A percentile compares a stretch with the other conserved stretches of the same genome.
Evolutionary conservation across 2,113 vertebrate genomes (phyloP).

Genomic region (Perca flavescens): DNA sequence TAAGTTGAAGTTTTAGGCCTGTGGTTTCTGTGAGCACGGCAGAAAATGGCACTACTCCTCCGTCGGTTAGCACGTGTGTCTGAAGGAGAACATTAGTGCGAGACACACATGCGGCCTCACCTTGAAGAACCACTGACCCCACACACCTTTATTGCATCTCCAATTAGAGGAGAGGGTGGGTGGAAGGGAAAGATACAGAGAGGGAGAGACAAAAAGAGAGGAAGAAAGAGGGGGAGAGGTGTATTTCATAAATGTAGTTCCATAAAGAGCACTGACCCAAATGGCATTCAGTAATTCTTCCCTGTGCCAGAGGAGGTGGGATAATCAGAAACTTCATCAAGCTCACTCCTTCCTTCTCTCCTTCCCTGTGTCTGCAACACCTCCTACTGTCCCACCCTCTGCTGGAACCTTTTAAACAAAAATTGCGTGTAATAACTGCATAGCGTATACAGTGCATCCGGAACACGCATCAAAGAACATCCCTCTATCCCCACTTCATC

Average conservation of each 20-base stretch:
- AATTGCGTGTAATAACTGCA: slow-evolving; percentile 75
- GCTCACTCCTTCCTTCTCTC: slow-evolving; percentile 65
- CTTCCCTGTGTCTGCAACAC: slow-evolving; percentile 63
- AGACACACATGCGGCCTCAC: slow-evolving; percentile 75
- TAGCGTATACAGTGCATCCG: slow-evolving; percentile 64
- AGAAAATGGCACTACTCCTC: slow-evolving; percentile 40
- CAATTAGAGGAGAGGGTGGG: slow-evolving; percentile 78
- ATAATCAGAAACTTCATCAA: slow-evolving; percentile 83
- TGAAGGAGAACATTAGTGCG: slow-evolving; percentile 60
- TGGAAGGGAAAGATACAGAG: slow-evolving; percentile 69
- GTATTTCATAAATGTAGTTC: slow-evolving; percentile 83
- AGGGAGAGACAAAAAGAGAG: slow-evolving; percentile 69
- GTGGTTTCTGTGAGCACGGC: slow-evolving; percentile 50
- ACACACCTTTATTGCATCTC: slow-evolving; percentile 80
- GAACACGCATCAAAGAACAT: slow-evolving; percentile 82
- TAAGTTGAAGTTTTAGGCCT: slow-evolving; percentile 45
- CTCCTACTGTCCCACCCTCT: slow-evolving; percentile 65
- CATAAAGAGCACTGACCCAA: slow-evolving; percentile 85
- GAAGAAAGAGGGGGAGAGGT: slow-evolving; percentile 73
- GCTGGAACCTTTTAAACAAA: slow-evolving; percentile 72
- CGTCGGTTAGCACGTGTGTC: slow-evolving; percentile 41
- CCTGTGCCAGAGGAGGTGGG: slow-evolving; percentile 77
- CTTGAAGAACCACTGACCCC: slow-evolving; percentile 86
- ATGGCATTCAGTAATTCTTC: slow-evolving; percentile 82
- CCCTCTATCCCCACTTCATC: slow-evolving; percentile 57